Evolutionary conservation across 2,113 vertebrate species (phyloP).

Genomic region (Aegithalos caudatus): DNA sequence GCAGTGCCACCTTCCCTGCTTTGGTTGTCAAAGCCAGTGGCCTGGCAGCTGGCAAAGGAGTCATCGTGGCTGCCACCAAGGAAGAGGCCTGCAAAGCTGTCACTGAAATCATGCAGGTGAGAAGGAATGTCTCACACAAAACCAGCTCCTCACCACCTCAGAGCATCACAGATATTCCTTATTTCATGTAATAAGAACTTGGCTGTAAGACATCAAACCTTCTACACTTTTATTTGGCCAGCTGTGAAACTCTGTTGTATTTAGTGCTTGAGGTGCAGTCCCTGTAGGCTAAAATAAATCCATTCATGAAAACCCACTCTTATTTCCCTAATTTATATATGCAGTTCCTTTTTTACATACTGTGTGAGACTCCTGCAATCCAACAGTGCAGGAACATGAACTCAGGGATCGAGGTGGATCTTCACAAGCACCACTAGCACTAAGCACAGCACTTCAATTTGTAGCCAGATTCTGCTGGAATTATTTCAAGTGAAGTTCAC

Average conservation of each 20-base stretch:
- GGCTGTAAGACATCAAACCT: neutral
- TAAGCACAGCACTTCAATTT: neutral
- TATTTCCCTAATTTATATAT: neutral
- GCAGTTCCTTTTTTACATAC: neutral
- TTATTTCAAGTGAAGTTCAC: neutral
- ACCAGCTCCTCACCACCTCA: neutral
- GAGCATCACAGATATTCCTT: neutral
- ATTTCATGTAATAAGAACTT: neutral
- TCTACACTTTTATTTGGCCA: neutral
- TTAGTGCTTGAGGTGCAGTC: neutral
- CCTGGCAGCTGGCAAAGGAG: constrained; percentile 92
- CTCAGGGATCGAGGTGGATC: neutral
- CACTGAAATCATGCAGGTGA: constrained; percentile 90
- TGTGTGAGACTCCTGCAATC: neutral
- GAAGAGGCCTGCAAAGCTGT: constrained; percentile 91
- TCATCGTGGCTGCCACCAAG: constrained; percentile 83
- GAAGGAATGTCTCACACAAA: neutral
- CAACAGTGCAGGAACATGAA: neutral
- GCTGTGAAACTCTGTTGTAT: neutral
- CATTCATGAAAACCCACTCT: neutral
- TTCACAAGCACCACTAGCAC: neutral
- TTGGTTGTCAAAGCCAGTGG: constrained; percentile 96
- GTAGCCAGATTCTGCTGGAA: neutral
- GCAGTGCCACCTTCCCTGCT: constrained; percentile 87
- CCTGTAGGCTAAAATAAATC: neutral